Evolutionary conservation across 1,140 invertebrate genomes (phyloP), one percentile per base, ranked within the genome.

Genomic region (Drosophila nigromelanica): DNA sequence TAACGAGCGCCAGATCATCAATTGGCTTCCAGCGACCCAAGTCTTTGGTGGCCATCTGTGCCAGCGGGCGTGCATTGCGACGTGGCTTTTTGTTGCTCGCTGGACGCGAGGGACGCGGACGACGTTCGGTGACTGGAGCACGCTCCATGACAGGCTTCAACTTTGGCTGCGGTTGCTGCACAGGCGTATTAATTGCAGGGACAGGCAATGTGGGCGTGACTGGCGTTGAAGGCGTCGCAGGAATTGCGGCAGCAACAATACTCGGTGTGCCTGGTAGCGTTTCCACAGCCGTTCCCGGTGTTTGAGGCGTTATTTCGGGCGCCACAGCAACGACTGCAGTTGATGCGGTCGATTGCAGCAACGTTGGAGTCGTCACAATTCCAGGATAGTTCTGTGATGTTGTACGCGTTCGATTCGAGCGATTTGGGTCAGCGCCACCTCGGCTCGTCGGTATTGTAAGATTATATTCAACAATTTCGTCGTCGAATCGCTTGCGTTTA

Each of bases 11-110:
- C 6, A 99, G 93, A 93, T 99, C 99, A 94, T 99, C 99, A 33
- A 97, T 96, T 12, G 98, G 97, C 92, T 99, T 99, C 98, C 98
- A 99, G 72, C 97, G 93, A 0, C 98, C 98, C 10, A 99, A 92
- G 93, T 98, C 97, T 93, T 98, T 96, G 12, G 95, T 96, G 8
- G 94, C 93, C 58, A 94, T 91, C 74, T 95, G 94, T 81, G 93
- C 94, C 55, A 95, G 91, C 30, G 94, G 94, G n/a, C 94, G 93
- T 24, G 93, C 94, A 61, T 94, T 94, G 37, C 94, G 93, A 3
- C 93, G 91, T 50, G 93, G 93, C 14, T 92, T 92, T 12, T 92
- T 93, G 14, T 85, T 92, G 51, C 59, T 85, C 4, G 92, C 45
- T 12, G 90, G 89, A 3, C 90, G 90, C 11, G 85, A 40, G 1